phyloP scores from a whole-genome alignment of 2,888 invertebrate species.

The Gerris lacustris region DNA sequence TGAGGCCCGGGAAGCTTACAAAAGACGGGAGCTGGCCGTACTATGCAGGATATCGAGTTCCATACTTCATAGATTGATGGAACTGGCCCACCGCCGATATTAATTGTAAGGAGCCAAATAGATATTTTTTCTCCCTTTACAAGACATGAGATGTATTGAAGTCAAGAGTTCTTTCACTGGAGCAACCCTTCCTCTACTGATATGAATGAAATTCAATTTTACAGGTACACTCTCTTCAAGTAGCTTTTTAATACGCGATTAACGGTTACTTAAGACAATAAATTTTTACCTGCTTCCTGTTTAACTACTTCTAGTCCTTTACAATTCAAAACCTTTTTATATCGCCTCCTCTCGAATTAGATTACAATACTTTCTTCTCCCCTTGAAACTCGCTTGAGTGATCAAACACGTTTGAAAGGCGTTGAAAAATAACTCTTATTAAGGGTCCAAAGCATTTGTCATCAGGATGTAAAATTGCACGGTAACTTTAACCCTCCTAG shows the following conservation, averaged over 20 bases:
- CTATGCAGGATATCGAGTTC: background rate
- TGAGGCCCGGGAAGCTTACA: background rate
- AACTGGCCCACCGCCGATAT: background rate
- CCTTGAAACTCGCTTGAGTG: too few species aligned
- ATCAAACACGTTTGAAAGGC: background rate
- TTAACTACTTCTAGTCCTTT: background rate
- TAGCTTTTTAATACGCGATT: constrained; percentile 5
- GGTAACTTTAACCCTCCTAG: background rate
- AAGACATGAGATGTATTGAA: background rate
- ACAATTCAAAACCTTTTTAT: background rate
- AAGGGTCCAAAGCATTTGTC: background rate
- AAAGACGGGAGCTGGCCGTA: background rate
- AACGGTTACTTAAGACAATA: background rate
- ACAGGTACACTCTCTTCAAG: background rate
- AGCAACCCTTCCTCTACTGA: background rate
- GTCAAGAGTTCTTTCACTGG: background rate
- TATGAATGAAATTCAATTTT: background rate
- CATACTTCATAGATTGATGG: constrained; percentile 1
- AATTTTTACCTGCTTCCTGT: background rate
- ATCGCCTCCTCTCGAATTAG: too few species aligned
- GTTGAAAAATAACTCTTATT: background rate
- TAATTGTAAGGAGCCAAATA: background rate
- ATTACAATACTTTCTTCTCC: too few species aligned
- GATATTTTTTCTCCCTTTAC: background rate
- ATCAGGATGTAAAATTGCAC: background rate